Evolutionary conservation across 2,888 invertebrate genomes (phyloP), one percentile per base, ranked within the genome.

Genomic region (Ophion ellenae): DNA sequence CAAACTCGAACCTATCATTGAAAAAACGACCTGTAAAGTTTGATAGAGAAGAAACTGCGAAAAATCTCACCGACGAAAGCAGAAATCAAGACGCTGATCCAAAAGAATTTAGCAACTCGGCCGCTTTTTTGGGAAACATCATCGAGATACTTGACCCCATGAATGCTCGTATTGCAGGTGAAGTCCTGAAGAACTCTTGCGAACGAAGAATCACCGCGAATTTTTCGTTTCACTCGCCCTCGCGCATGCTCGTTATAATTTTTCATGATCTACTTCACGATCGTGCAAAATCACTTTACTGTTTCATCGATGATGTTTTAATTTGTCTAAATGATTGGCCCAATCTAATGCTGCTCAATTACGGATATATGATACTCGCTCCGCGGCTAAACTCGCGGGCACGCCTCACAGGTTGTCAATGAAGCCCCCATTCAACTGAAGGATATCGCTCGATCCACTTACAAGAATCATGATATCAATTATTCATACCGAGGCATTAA

Each of bases 1-100:
- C 64, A 94, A 88, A 2, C 87, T 89, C n/a, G 94, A 90, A 69
- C 92, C 92, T 90, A 81, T 92, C 92, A 80, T 90, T 91, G 14
- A 47, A 47, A 47, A 47, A 11, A 47, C 2, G 0, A 11, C 2
- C 11, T 10, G 47, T 14, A 47, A 47, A 47, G 11, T 47, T 47
- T 47, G 11, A 2, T 14, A 47, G 11, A 10, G 47, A 10, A 14
- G 14, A 14, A 47, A 47, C 14, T 14, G 14, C 11, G 11, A 47
- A 47, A 47, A 47, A 47, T 10, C 82, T 71, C 45, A 77, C 82
- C 71, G 11, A 64, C 64, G 14, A 71, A 66, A 1, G 76, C 64
- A 1, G 71, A 57, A 24, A 82, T 20, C 40, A 76, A n/a, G 20
- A 70, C 40, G 9, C 36, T 28, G 61, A 40, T 57, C 81, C 81